Evolutionary conservation across 2,797 vertebrate species (phyloP), one percentile per base, ranked within the genome.

Genomic region (Cheracebus regulus): DNA sequence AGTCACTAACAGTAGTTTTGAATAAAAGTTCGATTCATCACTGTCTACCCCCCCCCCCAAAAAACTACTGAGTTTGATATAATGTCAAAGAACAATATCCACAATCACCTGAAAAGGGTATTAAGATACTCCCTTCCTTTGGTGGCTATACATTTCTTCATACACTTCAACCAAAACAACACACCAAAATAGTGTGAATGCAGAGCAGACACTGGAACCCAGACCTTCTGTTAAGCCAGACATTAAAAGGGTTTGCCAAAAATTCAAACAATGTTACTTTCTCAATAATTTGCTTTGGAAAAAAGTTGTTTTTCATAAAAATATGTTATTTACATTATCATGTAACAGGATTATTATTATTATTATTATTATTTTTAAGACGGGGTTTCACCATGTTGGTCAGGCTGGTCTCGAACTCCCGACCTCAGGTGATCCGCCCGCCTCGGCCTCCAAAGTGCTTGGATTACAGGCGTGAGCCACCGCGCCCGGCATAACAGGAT

Each of bases 21-120:
- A 96, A 90, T 61, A 90, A 82, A 97, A 75, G 39, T 58, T 55
- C 7, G 33, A 80, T 44, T 92, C 84, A 88, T 67, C 55, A 94
- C 36, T 80, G 72, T 8, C 72, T 17, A 46, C 26, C 13, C n/a
- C 11, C 20, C 11, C 20, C 28, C 39, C 7, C 46, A 67, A 52
- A 39, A 88, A 80, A 88, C 20, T 24, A 67, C 52, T 92, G 75
- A 89, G 41, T 58, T 97, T 89, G 39, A 12, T 26, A 89, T 7
- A 92, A 15, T 26, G 61, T 44, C 64, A 90, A 75, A 90, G 17
- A 58, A 57, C 0, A 76, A 10, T 4, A 80, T 39, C 30, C 4
- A 14, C 55, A 46, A 67, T 13, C 30, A 50, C 39, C 41, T 50
- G 14, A 72, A 88, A 82, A 58, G 57, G 17, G 30, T 55, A 82